Evolutionary conservation across 2,888 invertebrate species (phyloP).

Genomic region (Hydropsyche betteni): DNA sequence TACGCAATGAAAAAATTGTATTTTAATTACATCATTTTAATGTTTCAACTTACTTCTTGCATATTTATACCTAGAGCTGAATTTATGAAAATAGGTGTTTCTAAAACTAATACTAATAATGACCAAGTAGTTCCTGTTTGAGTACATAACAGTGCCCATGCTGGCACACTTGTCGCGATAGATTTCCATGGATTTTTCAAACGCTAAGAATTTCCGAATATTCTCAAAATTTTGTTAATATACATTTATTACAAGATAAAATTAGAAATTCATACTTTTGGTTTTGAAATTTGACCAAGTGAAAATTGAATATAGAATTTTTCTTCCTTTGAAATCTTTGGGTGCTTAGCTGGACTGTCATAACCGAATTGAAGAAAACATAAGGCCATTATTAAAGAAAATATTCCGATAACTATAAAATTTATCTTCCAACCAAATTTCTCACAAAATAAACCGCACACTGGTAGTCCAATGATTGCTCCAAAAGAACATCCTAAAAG

Average conservation of each 20-base stretch:
- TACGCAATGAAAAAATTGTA: background rate
- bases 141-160: slow-evolving; percentile 70
- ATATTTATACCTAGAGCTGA: slow-evolving; percentile 64
- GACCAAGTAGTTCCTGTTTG: slow-evolving; percentile 79
- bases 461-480: slow-evolving; percentile 72
- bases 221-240: no score
- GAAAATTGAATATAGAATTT: slow-evolving; percentile 68
- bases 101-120: slow-evolving; percentile 75
- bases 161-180: slow-evolving; percentile 72
- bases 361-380: slow-evolving; percentile 68
- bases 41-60: slow-evolving; percentile 21
- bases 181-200: slow-evolving; percentile 68
- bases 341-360: slow-evolving; percentile 68
- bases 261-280: slow-evolving; percentile 49
- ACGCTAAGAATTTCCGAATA: slow-evolving; percentile 31
- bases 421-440: slow-evolving; percentile 73
- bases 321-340: slow-evolving; percentile 67
- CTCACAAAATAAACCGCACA: slow-evolving; percentile 71
- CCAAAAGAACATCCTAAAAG: slow-evolving; percentile 72
- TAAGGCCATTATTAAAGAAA: slow-evolving; percentile 66
- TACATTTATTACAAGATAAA: background rate
- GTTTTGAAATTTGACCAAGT: slow-evolving; percentile 54
- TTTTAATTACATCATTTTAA: background rate
- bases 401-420: slow-evolving; percentile 70
- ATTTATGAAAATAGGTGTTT: slow-evolving; percentile 76